Evolutionary conservation across 2,113 vertebrate genomes (phyloP).

Genomic region (Prinia subflava): DNA sequence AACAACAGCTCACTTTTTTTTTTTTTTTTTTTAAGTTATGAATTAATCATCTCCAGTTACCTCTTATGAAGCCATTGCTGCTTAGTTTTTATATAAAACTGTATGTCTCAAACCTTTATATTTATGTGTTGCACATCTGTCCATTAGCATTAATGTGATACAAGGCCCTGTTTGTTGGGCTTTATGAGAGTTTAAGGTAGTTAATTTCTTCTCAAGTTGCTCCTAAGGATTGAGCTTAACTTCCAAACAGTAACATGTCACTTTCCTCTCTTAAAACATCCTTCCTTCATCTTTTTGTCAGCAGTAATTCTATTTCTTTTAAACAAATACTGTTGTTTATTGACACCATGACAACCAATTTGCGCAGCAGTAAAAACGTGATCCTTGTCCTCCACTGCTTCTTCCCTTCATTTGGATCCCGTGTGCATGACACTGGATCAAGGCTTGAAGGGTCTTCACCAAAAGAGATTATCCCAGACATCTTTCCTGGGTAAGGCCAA

Average conservation of each 20-base stretch:
- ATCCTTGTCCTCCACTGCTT: neutral
- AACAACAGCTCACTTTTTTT: neutral
- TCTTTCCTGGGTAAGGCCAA: neutral
- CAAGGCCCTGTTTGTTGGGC: neutral
- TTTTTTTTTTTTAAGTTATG: neutral
- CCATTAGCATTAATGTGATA: neutral
- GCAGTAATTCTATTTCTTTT: neutral
- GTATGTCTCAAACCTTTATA: neutral
- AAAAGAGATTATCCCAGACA: neutral
- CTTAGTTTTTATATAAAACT: neutral
- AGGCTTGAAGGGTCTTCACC: neutral
- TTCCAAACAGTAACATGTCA: neutral
- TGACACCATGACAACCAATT: fast-evolving
- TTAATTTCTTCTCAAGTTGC: neutral
- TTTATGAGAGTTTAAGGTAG: neutral
- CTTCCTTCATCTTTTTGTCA: neutral
- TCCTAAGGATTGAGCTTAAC: neutral
- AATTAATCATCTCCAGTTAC: neutral
- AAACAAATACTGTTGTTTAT: neutral
- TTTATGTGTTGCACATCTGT: neutral
- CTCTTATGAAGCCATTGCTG: neutral
- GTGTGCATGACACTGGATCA: neutral
- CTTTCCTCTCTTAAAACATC: neutral
- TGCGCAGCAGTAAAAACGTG: neutral
- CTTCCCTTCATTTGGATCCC: neutral